A percentile compares a stretch with the other conserved stretches of the same genome.
Evolutionary conservation across 2,113 vertebrate species (phyloP).

Genomic region (Entelurus aequoreus): DNA sequence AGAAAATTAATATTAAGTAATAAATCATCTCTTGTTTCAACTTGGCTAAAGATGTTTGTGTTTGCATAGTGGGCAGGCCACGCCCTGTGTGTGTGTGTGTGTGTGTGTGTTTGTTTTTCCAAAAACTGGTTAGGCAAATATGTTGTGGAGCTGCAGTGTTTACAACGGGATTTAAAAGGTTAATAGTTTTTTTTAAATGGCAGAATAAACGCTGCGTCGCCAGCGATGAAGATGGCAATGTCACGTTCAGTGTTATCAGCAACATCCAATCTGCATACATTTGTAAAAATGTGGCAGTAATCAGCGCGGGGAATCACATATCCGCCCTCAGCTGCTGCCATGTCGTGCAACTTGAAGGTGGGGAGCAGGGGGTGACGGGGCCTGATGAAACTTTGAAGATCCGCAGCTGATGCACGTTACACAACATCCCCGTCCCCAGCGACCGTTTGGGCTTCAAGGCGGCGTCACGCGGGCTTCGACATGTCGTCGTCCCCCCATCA

Average conservation of each 20-base stretch:
- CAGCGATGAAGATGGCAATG: conserved; percentile 1
- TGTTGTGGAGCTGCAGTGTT: neutral
- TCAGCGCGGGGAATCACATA: neutral
- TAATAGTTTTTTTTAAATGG: no score
- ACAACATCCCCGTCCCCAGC: conserved; percentile 12
- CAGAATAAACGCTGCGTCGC: conserved; percentile 2
- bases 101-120: neutral
- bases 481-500: conserved; percentile 19
- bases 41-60: neutral
- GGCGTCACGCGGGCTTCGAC: conserved; percentile 33
- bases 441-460: neutral
- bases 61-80: neutral
- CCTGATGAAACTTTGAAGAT: conserved; percentile 7
- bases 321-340: neutral
- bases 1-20: neutral
- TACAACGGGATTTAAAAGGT: neutral
- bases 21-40: neutral
- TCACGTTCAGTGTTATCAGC: neutral
- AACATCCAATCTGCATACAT: no score
- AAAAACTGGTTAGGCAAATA: conserved; percentile 26
- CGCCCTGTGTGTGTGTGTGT: neutral
- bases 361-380: neutral
- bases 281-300: neutral
- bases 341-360: neutral
- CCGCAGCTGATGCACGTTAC: conserved; percentile 11